Conservation (phyloP, 2,888 invertebrate genomes). For the Hybos culiciformis region DNA sequence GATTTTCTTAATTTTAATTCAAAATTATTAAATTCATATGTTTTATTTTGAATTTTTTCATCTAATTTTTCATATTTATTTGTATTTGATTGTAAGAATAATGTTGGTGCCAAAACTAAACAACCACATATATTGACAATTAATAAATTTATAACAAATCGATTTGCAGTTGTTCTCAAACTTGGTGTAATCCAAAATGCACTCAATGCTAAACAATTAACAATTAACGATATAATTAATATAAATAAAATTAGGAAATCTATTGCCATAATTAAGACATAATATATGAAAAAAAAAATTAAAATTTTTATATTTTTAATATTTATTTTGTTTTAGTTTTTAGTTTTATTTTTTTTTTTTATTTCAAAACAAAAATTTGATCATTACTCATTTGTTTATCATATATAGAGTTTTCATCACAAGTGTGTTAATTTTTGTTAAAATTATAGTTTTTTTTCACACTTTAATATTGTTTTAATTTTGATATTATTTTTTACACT, state of each 20-base stretch:
- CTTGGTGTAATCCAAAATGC: conserved; percentile 37
- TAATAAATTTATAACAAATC: conserved; percentile 35
- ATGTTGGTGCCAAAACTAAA: conserved; percentile 30
- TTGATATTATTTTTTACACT: too few species aligned
- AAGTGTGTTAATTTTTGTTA: too few species aligned
- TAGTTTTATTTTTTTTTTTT: too few species aligned
- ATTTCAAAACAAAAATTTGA: too few species aligned
- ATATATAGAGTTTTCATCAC: too few species aligned
- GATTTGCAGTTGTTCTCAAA: conserved; percentile 35
- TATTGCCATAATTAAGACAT: too few species aligned
- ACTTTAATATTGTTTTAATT: too few species aligned
- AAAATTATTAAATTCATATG: background rate
- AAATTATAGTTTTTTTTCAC: too few species aligned
- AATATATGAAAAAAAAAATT: too few species aligned
- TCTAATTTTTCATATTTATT: conserved; percentile 3
- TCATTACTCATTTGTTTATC: too few species aligned
- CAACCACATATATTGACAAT: conserved; percentile 34
- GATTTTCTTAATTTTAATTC: background rate
- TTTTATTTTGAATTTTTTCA: conserved; percentile 13
- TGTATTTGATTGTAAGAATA: conserved; percentile 20
- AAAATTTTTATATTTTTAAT: too few species aligned
- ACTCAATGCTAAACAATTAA: conserved; percentile 34
- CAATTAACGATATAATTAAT: conserved; percentile 33
- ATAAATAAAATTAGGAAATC: conserved; percentile 35
- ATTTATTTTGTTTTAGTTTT: too few species aligned